Evolutionary conservation across 2,888 invertebrate species (phyloP).

Genomic region (Chirona hameri): DNA sequence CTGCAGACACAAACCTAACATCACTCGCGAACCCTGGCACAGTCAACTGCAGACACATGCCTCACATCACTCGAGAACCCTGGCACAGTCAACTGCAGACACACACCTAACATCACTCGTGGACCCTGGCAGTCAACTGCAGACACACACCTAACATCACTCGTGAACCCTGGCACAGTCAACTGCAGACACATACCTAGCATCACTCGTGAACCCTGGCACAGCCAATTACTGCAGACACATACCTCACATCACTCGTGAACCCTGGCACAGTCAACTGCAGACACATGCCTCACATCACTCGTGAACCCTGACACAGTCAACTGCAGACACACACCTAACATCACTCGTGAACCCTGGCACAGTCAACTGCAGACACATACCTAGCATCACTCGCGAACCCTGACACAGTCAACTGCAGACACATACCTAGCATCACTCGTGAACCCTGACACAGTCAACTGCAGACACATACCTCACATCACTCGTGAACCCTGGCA

Average conservation of each 20-base stretch:
- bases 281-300: neutral
- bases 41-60: no score
- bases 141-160: neutral
- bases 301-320: neutral
- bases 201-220: neutral
- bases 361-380: neutral
- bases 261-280: neutral
- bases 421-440: no score
- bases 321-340: no score
- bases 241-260: conserved; percentile 5
- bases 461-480: no score
- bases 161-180: neutral
- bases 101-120: conserved; percentile 7
- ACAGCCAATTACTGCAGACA: conserved; percentile 1
- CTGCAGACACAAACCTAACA: conserved; percentile 13
- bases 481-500: neutral
- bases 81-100: neutral
- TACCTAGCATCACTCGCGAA: neutral
- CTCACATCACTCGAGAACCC: neutral
- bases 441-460: neutral
- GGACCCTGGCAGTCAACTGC: conserved; percentile 5
- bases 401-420: neutral
- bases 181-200: no score
- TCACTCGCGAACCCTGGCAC: neutral
- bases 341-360: neutral